phyloP scores from a whole-genome alignment of 2,888 invertebrate species.

The Dynastes grantii region DNA sequence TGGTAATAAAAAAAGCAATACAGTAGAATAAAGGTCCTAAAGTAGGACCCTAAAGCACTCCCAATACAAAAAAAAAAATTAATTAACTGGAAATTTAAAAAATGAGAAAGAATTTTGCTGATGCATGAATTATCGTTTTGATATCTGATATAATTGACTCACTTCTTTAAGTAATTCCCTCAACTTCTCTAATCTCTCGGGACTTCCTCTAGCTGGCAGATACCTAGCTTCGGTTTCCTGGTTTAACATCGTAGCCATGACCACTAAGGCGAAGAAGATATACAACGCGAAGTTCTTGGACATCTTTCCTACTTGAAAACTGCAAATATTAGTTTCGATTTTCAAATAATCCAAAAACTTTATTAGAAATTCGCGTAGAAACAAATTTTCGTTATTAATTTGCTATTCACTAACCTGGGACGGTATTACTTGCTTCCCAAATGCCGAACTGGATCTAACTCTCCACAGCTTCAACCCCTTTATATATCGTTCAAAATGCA shows the following conservation, averaged over 20 bases:
- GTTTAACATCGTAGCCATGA: conserved; percentile 52
- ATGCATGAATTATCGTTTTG: too few relatives aligned
- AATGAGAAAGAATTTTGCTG: not conserved
- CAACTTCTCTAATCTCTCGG: conserved; percentile 73
- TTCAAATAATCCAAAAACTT: not conserved
- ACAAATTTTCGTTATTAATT: not conserved
- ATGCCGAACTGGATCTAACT: not conserved
- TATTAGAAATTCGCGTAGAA: not conserved
- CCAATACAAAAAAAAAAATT: not conserved
- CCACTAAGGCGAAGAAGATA: conserved; percentile 42
- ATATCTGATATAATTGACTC: conserved; percentile 42
- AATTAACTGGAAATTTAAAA: not conserved
- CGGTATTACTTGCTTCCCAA: not conserved
- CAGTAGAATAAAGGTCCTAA: conserved; percentile 1
- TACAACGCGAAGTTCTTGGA: conserved; percentile 6
- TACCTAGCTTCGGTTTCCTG: conserved; percentile 68
- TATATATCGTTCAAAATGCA: not conserved
- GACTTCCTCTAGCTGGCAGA: conserved; percentile 72
- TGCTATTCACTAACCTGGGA: not conserved
- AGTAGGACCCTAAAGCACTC: not conserved
- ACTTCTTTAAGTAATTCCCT: conserved; percentile 74
- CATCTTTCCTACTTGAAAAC: conserved; percentile 12
- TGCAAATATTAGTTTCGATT: not conserved
- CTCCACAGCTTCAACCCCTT: not conserved
- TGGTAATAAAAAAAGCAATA: not conserved